Evolutionary conservation across 2,888 invertebrate species (phyloP).

Genomic region (Steinernema carpocapsae): DNA sequence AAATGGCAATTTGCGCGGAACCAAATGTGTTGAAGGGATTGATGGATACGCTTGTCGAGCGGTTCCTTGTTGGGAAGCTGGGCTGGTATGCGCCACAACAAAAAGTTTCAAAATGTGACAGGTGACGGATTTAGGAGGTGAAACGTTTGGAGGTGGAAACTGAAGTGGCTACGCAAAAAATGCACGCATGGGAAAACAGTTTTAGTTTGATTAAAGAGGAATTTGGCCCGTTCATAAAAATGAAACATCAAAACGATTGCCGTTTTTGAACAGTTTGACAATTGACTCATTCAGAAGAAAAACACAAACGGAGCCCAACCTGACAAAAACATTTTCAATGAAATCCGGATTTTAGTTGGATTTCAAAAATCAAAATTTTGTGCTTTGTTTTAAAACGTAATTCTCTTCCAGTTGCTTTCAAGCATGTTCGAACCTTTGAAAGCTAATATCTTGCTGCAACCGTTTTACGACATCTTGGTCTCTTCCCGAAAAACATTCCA

Average conservation of each 20-base stretch:
- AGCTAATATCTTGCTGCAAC: too few species aligned
- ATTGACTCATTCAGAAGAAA: not conserved
- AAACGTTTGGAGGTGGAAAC: not conserved
- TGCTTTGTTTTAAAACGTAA: not conserved
- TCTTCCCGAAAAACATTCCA: too few species aligned
- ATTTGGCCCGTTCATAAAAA: too few species aligned
- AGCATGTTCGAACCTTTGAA: too few species aligned
- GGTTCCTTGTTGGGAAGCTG: constrained; percentile 23
- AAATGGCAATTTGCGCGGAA: constrained; percentile 25
- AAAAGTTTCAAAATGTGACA: too few species aligned
- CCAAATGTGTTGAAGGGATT: constrained; percentile 6
- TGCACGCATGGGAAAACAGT: not conserved
- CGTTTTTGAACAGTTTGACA: too few species aligned
- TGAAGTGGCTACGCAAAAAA: not conserved
- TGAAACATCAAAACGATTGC: too few species aligned
- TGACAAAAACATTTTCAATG: not conserved
- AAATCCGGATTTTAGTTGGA: not conserved
- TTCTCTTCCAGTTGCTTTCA: not conserved
- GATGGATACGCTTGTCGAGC: not conserved
- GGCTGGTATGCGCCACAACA: too few species aligned
- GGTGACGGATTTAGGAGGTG: not conserved
- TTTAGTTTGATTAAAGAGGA: too few species aligned
- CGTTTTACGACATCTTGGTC: too few species aligned
- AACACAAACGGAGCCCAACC: not conserved
- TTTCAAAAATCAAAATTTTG: not conserved